phyloP scores from a whole-genome alignment of 2,888 invertebrate genomes.

The Orthosia gothica region DNA sequence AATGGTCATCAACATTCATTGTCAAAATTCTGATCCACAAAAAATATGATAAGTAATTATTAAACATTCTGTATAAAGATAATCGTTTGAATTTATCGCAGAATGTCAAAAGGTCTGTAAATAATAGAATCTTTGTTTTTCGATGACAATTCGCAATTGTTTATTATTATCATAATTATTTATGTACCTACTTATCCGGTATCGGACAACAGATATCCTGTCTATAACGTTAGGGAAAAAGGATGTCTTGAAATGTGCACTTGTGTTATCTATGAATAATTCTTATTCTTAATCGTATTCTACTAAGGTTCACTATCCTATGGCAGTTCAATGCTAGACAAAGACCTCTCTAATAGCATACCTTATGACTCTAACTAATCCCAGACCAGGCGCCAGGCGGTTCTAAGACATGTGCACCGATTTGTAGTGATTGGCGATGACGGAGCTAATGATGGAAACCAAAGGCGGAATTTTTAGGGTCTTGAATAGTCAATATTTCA shows the following conservation, averaged over 20 bases:
- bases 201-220: background rate
- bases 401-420: no score
- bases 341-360: background rate
- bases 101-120: slow-evolving; percentile 25
- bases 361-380: background rate
- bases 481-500: no score
- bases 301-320: background rate
- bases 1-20: background rate
- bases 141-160: slow-evolving; percentile 17
- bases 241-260: background rate
- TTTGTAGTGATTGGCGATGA: no score
- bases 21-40: background rate
- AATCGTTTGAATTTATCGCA: slow-evolving; percentile 21
- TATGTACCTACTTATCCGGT: background rate
- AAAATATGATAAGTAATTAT: background rate
- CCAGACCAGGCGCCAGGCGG: no score
- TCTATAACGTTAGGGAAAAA: background rate
- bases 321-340: background rate
- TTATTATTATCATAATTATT: no score
- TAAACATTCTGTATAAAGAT: slow-evolving; percentile 1
- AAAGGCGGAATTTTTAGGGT: no score
- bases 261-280: background rate
- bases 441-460: no score
- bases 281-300: background rate
- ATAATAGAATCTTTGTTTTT: slow-evolving; percentile 19